Base-by-base conservation (phyloP, 2,888 invertebrate genomes). In the Macrosiphum euphorbiae region DNA sequence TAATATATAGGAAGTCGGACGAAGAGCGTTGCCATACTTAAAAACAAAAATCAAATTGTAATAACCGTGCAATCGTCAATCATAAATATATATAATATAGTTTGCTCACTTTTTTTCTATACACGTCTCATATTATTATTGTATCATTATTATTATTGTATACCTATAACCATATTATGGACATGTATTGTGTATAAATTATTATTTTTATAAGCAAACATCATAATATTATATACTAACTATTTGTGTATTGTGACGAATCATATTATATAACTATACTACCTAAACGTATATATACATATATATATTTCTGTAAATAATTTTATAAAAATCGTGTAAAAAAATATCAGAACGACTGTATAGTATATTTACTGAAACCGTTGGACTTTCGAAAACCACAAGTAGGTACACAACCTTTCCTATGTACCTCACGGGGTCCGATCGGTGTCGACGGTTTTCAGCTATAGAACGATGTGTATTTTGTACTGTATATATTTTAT, bases 391-490 rank as follows among this genome's bases (percentile, higher is more conserved):
- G n/a, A n/a, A 44, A 58, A 50, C 26, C 58, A n/a, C 84, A 58
- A 85, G 44, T 89, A 20, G 78, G 35, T n/a, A 78, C 84, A 93
- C 92, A 44, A 41, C 52, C 58, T 93, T 93, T 93, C 92, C 92
- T 93, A 93, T 93, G 92, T 88, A 67, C 28, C 91, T 61, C 61
- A 26, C 10, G 84, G 8, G n/a, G 26, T 11, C 26, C 24, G 24
- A 55, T 50, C 26, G 20, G 58, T 3, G 24, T 61, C 91, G 8
- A 7, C 91, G 86, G 47, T 58, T 47, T 86, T 61, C 86, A n/a
- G 86, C 24, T 86, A 61, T 92, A 61, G 55, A 58, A 28, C 20
- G 47, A 92, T 61, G 87, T 92, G 84, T 85, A 86, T 44, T 87
- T 92, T 92, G 67, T 92, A 61, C 35, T n/a, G 86, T 86, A 87